A percentile compares a stretch with the other conserved stretches of the same genome.
Evolutionary conservation across 2,888 invertebrate species (phyloP).

Genomic region (Bugula neritina): DNA sequence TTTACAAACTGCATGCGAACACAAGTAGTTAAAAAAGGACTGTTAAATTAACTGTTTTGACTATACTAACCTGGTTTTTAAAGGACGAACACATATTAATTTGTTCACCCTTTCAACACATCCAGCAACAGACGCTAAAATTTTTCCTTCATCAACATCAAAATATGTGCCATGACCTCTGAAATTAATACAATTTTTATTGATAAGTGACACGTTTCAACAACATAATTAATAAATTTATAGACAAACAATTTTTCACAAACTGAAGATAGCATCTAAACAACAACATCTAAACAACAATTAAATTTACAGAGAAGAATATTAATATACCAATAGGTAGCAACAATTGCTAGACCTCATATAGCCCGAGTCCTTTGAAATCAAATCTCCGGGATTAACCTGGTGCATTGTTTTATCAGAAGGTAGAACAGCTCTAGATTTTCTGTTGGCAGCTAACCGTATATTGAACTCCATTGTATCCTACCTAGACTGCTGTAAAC

Average conservation of each 20-base stretch:
- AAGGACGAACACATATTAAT: slow-evolving; percentile 80
- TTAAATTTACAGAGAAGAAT: no score
- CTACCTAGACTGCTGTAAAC: no score
- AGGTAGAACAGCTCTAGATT: background rate
- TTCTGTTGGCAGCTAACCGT: slow-evolving; percentile 13
- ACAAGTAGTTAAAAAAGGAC: no score
- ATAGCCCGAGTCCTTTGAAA: slow-evolving; percentile 74
- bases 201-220: no score
- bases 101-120: slow-evolving; percentile 90
- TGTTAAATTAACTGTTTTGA: no score
- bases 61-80: slow-evolving; percentile 74
- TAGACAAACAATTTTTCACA: no score
- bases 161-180: slow-evolving; percentile 96
- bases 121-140: slow-evolving; percentile 90
- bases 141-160: slow-evolving; percentile 59
- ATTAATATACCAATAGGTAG: no score
- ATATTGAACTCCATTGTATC: slow-evolving; percentile 12
- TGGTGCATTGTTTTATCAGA: slow-evolving; percentile 11
- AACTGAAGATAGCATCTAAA: background rate
- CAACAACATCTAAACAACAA: background rate
- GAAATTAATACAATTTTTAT: no score
- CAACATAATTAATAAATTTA: no score
- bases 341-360: no score
- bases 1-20: no score
- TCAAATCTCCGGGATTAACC: slow-evolving; percentile 77